A percentile compares a stretch with the other conserved stretches of the same genome.
Conservation (phyloP, 2,888 invertebrate species). For the Sthenelais limicola region DNA sequence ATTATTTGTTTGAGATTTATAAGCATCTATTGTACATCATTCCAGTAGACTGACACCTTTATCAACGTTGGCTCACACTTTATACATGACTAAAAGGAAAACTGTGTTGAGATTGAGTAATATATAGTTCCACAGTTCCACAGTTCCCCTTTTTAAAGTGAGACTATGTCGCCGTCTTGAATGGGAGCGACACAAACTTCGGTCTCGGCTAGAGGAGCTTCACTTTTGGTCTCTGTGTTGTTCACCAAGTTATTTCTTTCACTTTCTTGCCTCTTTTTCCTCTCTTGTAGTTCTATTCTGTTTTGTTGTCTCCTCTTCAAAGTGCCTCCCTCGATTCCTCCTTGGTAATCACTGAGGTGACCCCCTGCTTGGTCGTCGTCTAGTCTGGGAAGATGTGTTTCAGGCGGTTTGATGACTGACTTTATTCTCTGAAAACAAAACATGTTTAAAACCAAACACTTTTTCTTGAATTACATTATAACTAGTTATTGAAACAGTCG, state of each 20-base stretch:
- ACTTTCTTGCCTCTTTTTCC: constrained; percentile 13
- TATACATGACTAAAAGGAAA: too few species aligned
- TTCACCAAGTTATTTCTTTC: too few species aligned
- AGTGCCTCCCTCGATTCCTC: constrained; percentile 23
- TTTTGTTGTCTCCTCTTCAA: constrained; percentile 6
- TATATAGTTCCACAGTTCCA: too few species aligned
- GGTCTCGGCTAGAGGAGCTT: constrained; percentile 24
- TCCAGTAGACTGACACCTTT: too few species aligned
- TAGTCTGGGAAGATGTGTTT: constrained; percentile 5
- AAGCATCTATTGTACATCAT: too few species aligned
- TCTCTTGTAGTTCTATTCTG: not conserved
- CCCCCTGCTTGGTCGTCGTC: constrained; percentile 9
- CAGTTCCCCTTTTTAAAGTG: too few species aligned
- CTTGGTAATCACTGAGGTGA: constrained; percentile 15
- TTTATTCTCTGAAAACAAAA: not conserved
- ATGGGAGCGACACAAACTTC: constrained; percentile 24
- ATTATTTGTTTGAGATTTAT: too few species aligned
- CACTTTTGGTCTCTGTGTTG: not conserved
- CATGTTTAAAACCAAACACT: not conserved
- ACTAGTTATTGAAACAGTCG: too few species aligned
- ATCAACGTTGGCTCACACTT: too few species aligned
- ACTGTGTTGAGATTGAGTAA: too few species aligned
- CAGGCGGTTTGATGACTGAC: not conserved
- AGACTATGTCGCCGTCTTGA: constrained; percentile 16
- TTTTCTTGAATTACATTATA: not conserved